A percentile compares a stretch with the other conserved stretches of the same genome.
These are phyloP conservation scores for Nipponacmea schrenckii DNA, from an alignment of 2,888 invertebrate species.

Conservation along the genomic window DNA sequence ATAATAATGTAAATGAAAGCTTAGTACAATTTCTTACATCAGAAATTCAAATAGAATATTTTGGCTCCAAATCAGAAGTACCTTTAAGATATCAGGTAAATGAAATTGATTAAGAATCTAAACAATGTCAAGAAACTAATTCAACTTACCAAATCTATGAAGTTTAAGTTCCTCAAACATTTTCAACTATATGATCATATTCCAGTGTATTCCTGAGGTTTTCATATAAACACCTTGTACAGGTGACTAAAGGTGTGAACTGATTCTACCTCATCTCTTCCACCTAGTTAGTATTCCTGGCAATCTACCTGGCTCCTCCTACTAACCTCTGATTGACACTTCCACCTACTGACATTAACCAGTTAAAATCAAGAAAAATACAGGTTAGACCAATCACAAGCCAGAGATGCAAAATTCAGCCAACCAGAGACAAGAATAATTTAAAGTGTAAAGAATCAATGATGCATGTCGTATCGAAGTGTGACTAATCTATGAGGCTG, in stretches of 20 bases:
- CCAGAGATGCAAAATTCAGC: background rate
- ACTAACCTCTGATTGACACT: background rate
- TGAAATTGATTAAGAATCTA: no score
- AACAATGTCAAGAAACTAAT: background rate
- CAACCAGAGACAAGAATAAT: background rate
- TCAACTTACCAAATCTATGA: conserved; percentile 1
- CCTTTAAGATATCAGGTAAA: no score
- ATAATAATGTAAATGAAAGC: no score
- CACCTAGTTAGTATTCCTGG: background rate
- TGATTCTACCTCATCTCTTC: background rate
- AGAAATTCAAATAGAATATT: no score
- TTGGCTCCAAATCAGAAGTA: no score
- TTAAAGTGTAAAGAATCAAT: background rate
- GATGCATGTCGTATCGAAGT: background rate
- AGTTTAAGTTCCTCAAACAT: conserved; percentile 8
- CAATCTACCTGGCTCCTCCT: background rate
- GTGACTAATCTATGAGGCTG: background rate
- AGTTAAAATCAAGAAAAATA: background rate
- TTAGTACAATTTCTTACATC: no score
- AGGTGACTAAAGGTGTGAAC: conserved; percentile 6
- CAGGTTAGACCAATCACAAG: background rate
- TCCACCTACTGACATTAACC: background rate
- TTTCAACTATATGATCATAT: background rate
- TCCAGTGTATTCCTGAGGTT: background rate
- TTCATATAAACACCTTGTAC: background rate